Evolutionary conservation across 2,113 vertebrate species (phyloP), one percentile per base, ranked within the genome.

Genomic region (Bungarus multicinctus): DNA sequence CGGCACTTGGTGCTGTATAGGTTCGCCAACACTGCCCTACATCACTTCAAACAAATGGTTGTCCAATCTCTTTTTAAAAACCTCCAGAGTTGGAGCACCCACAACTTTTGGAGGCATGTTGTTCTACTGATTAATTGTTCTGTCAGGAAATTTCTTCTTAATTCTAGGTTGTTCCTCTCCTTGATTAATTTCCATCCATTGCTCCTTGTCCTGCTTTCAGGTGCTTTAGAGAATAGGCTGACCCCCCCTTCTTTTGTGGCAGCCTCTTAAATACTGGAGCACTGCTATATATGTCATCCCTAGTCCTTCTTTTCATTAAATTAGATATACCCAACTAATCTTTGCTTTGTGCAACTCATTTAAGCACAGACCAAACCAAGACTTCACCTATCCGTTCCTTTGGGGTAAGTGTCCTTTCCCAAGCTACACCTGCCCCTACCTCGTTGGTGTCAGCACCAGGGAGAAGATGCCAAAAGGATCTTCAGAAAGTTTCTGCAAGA

Each of bases 401-500:
- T 6, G 57, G 54, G 11, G 6, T 12, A 39, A 89, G 25, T 18
- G 50, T n/a, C 12, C 3, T 45, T 89, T 89, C 55, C 12, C 14
- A 20, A 52, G 39, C 16, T 12, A 34, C 0, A 47, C 23, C 34
- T 1, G 34, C 3, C 54, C 90, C 90, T 92, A 99, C 99, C 99
- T 98, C 91, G 99, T 99, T 1, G 99, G 99, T 0, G 98, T 98
- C 60, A 99, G 97, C 22, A 99, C 99, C 12, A 99, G 95, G 96
- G 99, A 99, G 97, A 99, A 99, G 96, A 99, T 98, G 34, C 99
- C 99, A n/a, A 98, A 99, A 0, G 99, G 99, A 2, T 99, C 99
- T 95, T 99, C 98, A 0, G 99, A 98, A 0, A 99, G 97, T 93
- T 98, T 99, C 96, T 99, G 99, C 92, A 99, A 95, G 90, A 99